Conservation (phyloP, 30 jellyfish, hydroid and myxozoan genomes). For the Chironex yamaguchii region DNA sequence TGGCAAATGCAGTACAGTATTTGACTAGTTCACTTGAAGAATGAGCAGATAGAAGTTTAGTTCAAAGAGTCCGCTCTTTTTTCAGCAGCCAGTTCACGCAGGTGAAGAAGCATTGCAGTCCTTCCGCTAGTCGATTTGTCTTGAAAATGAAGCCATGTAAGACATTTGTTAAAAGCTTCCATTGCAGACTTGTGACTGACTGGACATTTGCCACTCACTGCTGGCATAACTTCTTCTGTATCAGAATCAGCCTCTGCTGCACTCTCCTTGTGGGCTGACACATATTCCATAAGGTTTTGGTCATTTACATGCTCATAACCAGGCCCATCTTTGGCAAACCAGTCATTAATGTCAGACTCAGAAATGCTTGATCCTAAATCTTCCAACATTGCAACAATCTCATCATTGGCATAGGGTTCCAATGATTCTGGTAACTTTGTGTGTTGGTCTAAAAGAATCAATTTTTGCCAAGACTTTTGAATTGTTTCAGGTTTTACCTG, state of each 20-base stretch:
- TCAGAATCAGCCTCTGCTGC: not conserved
- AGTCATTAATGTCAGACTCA: not conserved
- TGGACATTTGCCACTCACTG: not conserved
- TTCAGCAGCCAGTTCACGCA: too few species aligned
- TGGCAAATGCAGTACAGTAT: too few species aligned
- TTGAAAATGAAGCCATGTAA: not conserved
- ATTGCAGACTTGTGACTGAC: not conserved
- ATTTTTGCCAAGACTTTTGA: not conserved
- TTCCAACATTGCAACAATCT: too few species aligned
- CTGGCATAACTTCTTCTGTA: not conserved
- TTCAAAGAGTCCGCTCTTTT: too few species aligned
- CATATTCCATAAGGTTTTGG: not conserved
- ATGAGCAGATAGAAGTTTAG: too few species aligned
- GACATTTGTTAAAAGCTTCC: not conserved
- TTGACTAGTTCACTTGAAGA: too few species aligned
- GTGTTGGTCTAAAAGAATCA: not conserved
- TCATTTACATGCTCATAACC: not conserved
- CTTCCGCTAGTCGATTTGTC: too few species aligned
- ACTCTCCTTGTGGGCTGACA: not conserved
- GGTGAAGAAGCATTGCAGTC: too few species aligned
- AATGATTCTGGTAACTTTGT: not conserved
- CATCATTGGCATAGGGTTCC: too few species aligned
- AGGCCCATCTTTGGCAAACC: not conserved
- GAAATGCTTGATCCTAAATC: too few species aligned
- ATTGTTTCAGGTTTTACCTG: not conserved